Conservation (phyloP, 2,888 invertebrate species). For the Tridacna gigas region DNA sequence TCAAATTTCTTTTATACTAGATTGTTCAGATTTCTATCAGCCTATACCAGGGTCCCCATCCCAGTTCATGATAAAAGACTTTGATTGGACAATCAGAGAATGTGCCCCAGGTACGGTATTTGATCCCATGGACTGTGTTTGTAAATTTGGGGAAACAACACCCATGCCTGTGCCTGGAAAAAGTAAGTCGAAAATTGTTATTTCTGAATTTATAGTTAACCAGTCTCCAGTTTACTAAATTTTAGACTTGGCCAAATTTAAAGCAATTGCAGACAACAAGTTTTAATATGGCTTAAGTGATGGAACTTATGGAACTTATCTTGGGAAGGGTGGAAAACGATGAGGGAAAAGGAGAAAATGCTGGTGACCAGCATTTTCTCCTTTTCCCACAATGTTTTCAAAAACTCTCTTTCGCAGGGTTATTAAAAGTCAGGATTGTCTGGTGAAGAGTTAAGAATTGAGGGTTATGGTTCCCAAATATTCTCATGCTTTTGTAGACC, state of each 20-base stretch:
- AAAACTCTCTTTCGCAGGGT: background rate
- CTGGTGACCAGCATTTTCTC: background rate
- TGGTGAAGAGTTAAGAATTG: no score
- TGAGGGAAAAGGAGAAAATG: no score
- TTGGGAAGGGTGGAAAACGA: no score
- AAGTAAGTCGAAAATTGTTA: background rate
- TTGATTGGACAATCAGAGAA: background rate
- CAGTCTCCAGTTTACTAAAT: no score
- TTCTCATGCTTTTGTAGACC: no score
- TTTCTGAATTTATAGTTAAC: no score
- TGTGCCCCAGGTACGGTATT: slow-evolving; percentile 17
- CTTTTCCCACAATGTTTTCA: background rate
- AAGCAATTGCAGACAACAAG: no score
- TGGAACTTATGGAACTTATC: no score
- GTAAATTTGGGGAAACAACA: background rate
- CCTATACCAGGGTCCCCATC: background rate
- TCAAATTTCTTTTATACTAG: background rate
- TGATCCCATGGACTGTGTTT: background rate
- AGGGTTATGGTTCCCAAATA: no score
- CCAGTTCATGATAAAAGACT: background rate
- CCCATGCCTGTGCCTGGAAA: background rate
- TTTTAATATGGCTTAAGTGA: no score
- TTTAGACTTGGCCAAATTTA: no score
- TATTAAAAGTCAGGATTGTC: background rate
- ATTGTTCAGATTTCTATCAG: slow-evolving; percentile 5